Conservation (phyloP, 2,113 vertebrate genomes). For the Plecturocebus donacophilus region DNA sequence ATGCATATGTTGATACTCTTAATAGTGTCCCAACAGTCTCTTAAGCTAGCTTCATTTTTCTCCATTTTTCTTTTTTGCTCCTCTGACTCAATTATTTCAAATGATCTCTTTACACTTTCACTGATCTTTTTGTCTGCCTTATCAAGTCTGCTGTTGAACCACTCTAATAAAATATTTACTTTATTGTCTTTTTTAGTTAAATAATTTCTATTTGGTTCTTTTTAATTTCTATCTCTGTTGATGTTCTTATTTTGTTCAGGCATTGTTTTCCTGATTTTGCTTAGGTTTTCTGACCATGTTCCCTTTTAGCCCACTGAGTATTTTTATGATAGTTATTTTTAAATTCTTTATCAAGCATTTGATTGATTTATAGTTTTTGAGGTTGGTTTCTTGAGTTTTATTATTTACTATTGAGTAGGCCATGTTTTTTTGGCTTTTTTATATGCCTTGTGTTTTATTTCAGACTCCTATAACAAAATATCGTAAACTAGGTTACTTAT, state of each 20-base stretch:
- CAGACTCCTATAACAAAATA: neutral
- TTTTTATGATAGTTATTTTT: neutral
- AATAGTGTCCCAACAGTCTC: neutral
- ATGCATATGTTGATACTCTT: neutral
- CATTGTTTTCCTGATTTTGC: neutral
- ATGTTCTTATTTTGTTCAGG: neutral
- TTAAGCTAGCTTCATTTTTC: neutral
- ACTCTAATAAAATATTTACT: neutral
- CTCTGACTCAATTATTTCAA: neutral
- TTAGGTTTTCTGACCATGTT: neutral
- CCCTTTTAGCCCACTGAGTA: neutral
- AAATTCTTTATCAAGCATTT: neutral
- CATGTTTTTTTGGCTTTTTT: neutral
- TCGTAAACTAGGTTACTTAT: neutral
- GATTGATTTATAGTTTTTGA: neutral
- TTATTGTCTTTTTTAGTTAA: neutral
- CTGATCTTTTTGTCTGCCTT: neutral
- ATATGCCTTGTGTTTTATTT: neutral
- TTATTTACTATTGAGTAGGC: neutral
- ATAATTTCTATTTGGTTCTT: neutral
- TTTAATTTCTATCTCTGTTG: neutral
- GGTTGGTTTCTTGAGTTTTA: neutral
- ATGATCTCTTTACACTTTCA: neutral
- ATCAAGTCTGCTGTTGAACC: neutral
- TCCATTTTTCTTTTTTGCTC: neutral